Percentiles rank a stretch among this genome's conserved stretches.
These are phyloP conservation scores for Pseudorasbora parva DNA, from an alignment of 2,113 vertebrate species.

Conservation along the genomic window DNA sequence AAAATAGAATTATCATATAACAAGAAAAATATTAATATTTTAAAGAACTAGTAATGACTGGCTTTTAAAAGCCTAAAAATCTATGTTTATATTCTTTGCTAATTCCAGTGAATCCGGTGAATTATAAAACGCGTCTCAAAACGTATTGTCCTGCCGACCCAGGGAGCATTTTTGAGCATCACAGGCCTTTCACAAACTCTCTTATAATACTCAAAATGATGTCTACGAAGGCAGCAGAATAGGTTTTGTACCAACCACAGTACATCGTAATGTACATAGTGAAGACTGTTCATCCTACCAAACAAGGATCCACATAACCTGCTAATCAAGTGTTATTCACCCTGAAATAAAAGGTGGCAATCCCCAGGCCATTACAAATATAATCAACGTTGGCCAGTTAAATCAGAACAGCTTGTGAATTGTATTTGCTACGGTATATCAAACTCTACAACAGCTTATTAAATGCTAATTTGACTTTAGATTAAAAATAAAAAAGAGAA, in stretches of 20 bases:
- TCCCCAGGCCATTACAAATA: constrained; percentile 12
- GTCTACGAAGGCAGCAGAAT: not conserved
- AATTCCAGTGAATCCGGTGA: no score
- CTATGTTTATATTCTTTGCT: no score
- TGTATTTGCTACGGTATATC: not conserved
- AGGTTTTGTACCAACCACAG: not conserved
- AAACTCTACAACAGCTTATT: constrained; percentile 7
- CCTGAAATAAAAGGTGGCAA: not conserved
- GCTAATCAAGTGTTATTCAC: constrained; percentile 1
- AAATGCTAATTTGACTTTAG: constrained; percentile 4
- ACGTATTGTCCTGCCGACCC: no score
- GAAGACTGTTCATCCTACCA: not conserved
- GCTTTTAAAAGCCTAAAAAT: no score
- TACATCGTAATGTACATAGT: not conserved
- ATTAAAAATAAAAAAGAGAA: constrained; percentile 16
- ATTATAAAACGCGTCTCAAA: no score
- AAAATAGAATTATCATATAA: no score
- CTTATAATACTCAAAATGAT: no score
- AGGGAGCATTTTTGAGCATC: no score
- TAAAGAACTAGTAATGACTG: no score
- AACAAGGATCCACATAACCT: not conserved
- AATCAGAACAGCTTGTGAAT: constrained; percentile 2
- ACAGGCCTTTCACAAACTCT: no score
- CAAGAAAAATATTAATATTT: no score
- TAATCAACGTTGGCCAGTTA: not conserved